phyloP scores from a whole-genome alignment of 2,113 vertebrate genomes.

The Agapornis roseicollis region DNA sequence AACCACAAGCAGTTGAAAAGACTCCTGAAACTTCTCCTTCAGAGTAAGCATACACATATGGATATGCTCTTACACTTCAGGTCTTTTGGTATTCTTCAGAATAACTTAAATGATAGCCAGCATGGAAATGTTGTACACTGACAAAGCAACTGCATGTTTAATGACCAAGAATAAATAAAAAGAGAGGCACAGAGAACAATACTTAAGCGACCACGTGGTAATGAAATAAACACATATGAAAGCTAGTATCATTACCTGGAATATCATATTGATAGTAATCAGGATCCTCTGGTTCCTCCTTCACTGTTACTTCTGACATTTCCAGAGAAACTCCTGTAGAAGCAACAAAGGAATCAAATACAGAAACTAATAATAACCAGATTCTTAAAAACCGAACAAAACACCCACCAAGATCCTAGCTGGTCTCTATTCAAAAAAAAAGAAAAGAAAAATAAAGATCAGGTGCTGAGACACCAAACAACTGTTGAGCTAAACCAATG shows the following conservation, averaged over 20 bases:
- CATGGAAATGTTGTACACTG: background rate
- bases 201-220: background rate
- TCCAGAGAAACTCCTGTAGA: slow-evolving; percentile 68
- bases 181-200: background rate
- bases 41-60: background rate
- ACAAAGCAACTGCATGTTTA: background rate
- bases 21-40: background rate
- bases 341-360: background rate
- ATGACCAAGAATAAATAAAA: background rate
- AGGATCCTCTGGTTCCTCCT: slow-evolving; percentile 76
- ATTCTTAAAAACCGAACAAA: background rate
- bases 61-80: background rate
- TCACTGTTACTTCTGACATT: slow-evolving; percentile 64
- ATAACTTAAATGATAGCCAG: background rate
- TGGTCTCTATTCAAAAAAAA: background rate
- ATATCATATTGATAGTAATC: slow-evolving; percentile 74
- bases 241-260: slow-evolving; percentile 66
- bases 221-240: background rate
- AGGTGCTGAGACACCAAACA: background rate
- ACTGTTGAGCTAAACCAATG: background rate
- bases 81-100: background rate
- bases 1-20: background rate
- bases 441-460: background rate
- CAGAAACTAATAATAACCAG: background rate
- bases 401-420: background rate